Evolutionary conservation across 2,888 invertebrate species (phyloP), one percentile per base, ranked within the genome.

Genomic region (Pemphredon lugubris): DNA sequence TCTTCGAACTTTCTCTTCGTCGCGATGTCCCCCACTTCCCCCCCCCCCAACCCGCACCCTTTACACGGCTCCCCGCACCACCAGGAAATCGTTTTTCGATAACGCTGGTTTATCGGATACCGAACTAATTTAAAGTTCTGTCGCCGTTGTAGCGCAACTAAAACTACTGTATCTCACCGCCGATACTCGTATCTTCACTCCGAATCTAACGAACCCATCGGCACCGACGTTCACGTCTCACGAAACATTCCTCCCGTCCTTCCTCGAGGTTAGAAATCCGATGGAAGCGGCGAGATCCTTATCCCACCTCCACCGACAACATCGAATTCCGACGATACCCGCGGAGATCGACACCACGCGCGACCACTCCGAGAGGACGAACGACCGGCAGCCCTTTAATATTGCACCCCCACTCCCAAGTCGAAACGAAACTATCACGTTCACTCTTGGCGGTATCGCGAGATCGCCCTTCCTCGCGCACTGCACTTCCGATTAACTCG

Each of bases 71-170:
- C n/a, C n/a, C n/a, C n/a, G 11, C 57, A 11, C 37, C 21, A n/a
- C 45, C 45, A 37, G 58, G 26, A 63, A 72, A 72, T 68, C 68
- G 72, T 69, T 72, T 64, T 42, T 55, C 72, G 68, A 72, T 72
- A 69, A 55, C 53, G 45, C 20, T 51, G 58, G 63, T 72, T 72
- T 68, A 59, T 59, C 68, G 59, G 47, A 59, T 40, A 63, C 39
- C 59, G 18, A 72, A 72, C 63, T 64, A 69, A 72, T 72, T 72
- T 59, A 50, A 72, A 72, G 63, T 72, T 72, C 59, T 26, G 53
- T 32, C 45, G n/a, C 4, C 47, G 14, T 6, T 23, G 47, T 16
- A 26, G 16, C 6, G 30, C 3, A n/a, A n/a, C n/a, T n/a, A n/a
- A n/a, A n/a, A 13, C n/a, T 20, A 40, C 18, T 16, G 54, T 60